Percentiles rank a stretch among this genome's conserved stretches.
phyloP scores from a whole-genome alignment of 2,113 vertebrate species.

The Paraplagusia blochii region DNA sequence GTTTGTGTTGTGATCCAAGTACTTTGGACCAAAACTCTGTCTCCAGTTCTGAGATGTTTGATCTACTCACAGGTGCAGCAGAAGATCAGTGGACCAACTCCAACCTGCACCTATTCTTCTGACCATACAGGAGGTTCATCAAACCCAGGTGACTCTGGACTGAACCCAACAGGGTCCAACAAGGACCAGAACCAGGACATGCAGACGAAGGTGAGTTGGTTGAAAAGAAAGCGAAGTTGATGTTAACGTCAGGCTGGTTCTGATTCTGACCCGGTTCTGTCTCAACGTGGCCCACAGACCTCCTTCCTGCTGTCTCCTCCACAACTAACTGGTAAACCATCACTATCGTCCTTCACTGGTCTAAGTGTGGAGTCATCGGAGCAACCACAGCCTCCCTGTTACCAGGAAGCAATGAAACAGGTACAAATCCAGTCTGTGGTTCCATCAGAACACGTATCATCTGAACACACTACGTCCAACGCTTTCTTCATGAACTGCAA shows the following conservation, averaged over 20 bases:
- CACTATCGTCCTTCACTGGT: slow-evolving; percentile 84
- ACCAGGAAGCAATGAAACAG: slow-evolving; percentile 95
- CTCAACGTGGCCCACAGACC: slow-evolving; percentile 74
- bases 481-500: not conserved
- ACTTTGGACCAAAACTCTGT: too few species aligned
- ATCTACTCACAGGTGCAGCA: slow-evolving; percentile 61
- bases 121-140: slow-evolving; percentile 73
- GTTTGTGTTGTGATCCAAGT: too few species aligned
- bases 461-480: too few species aligned
- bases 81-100: slow-evolving; percentile 64
- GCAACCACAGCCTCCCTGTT: slow-evolving; percentile 89
- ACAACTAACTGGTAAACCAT: slow-evolving; percentile 85
- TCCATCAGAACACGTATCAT: not conserved
- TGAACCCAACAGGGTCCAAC: slow-evolving; percentile 53
- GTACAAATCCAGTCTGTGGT: slow-evolving; percentile 72
- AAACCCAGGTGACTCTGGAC: slow-evolving; percentile 60
- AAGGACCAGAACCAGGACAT: slow-evolving; percentile 70
- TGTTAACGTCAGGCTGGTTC: too few species aligned
- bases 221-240: slow-evolving; percentile 77
- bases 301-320: slow-evolving; percentile 78
- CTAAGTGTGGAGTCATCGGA: slow-evolving; percentile 82
- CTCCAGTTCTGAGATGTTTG: not conserved
- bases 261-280: too few species aligned
- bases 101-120: slow-evolving; percentile 71
- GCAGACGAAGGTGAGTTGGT: slow-evolving; percentile 75